Evolutionary conservation across 2,797 vertebrate species (phyloP).

Genomic region (Eulemur albifrons): DNA sequence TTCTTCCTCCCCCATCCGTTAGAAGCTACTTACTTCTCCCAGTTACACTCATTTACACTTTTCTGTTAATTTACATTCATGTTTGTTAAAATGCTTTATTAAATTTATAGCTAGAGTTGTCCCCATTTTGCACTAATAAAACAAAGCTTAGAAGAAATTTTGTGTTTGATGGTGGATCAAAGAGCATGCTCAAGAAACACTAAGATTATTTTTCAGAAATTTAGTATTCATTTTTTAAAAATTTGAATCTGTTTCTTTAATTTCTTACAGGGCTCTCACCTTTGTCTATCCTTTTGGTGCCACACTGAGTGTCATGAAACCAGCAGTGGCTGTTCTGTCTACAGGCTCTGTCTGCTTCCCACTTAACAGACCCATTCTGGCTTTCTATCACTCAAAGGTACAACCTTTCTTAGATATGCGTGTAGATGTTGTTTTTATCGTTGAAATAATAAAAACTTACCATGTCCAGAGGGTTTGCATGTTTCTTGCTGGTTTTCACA

Average conservation of each 20-base stretch:
- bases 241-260: neutral
- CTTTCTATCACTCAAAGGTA: slow-evolving; percentile 92
- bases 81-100: neutral
- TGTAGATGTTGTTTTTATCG: neutral
- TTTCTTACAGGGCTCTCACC: slow-evolving; percentile 90
- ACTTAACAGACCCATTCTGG: slow-evolving; percentile 94
- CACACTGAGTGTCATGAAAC: slow-evolving; percentile 95
- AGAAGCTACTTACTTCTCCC: neutral
- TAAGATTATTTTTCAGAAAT: neutral
- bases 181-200: neutral
- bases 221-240: neutral
- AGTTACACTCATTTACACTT: neutral
- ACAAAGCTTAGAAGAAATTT: neutral
- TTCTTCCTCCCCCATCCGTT: neutral
- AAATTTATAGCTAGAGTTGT: neutral
- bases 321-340: slow-evolving; percentile 93
- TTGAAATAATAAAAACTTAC: neutral
- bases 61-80: neutral
- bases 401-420: neutral
- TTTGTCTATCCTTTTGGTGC: slow-evolving; percentile 97
- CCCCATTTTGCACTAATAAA: neutral
- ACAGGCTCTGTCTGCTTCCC: slow-evolving; percentile 97
- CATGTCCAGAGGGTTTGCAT: neutral
- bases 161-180: neutral
- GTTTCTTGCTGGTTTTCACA: neutral